Evolutionary conservation across 2,888 invertebrate species (phyloP), one percentile per base, ranked within the genome.

Genomic region (Lamproptera curius): DNA sequence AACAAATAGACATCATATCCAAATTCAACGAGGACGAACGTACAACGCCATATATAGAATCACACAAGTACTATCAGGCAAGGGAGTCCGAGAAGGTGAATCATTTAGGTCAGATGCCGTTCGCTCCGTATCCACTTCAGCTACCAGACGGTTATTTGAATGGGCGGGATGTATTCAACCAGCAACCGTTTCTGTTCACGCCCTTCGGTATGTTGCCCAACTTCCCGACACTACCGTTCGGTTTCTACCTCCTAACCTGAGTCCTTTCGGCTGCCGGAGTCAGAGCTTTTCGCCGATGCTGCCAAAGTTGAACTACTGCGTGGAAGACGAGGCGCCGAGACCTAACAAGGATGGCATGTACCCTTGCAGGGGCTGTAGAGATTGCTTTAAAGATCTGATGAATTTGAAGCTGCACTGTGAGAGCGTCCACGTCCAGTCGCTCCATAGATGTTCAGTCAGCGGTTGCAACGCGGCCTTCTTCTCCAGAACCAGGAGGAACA

Each of bases 381-480:
- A 90, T 56, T 77, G 88, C 53, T 91, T 93, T 66, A 89, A 89
- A 55, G 92, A 92, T 64, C 77, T 91, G 38, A 73, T 88, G 11
- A 87, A 90, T 41, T 80, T 94, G 54, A 92, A 93, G 70, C 90
- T 92, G 57, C 94, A 94, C 76, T 93, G 93, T 80, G 93, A 94
- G 73, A 89, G 85, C 54, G 80, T 89, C 40, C 94, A 94, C 67
- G 72, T 86, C 23, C 89, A 90, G 49, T 92, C 94, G 49, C 90
- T 94, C 79, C 92, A 92, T 63, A 89, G 91, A 53, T 95, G 95
- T 80, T 91, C 92, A n/a, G 88, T 94, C 41, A 90, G 90, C 49
- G 94, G 94, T 10, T 95, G 95, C 76, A 92, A 91, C 41, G 92
- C 94, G 61, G 92, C 93, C 39, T 95, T 95, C 78, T 91, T 93